Percentiles rank a stretch among this genome's conserved stretches.
phyloP scores from a whole-genome alignment of 2,797 vertebrate genomes.

The Kryptolebias ocellatus region DNA sequence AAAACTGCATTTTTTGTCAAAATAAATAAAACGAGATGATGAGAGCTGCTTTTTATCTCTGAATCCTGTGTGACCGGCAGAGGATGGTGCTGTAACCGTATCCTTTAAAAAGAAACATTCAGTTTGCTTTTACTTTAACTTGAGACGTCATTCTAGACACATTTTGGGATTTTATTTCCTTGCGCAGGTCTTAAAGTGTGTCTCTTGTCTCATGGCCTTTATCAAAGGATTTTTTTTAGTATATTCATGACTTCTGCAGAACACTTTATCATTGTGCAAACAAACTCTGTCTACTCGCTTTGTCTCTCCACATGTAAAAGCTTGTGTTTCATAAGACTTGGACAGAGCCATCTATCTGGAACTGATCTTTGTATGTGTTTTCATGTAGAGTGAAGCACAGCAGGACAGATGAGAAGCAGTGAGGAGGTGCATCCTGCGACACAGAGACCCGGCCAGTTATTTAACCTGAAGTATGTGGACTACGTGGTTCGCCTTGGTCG shows the following conservation, averaged over 20 bases:
- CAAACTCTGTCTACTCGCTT: slow-evolving; percentile 40
- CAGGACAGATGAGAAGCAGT: slow-evolving; percentile 27
- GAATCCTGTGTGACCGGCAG: slow-evolving; percentile 14
- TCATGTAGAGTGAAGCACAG: slow-evolving; percentile 28
- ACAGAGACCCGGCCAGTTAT: neutral
- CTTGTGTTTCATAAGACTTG: slow-evolving; percentile 54
- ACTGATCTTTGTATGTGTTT: slow-evolving; percentile 59
- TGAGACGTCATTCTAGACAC: neutral
- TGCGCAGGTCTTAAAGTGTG: slow-evolving; percentile 9
- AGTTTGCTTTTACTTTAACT: neutral
- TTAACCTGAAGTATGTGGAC: neutral
- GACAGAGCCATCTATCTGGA: slow-evolving; percentile 53
- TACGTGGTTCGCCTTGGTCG: neutral
- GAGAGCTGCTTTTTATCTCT: slow-evolving; percentile 28
- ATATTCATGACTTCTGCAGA: slow-evolving; percentile 36
- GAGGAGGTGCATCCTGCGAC: slow-evolving; percentile 24
- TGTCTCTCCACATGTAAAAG: slow-evolving; percentile 27
- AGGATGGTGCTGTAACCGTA: slow-evolving; percentile 6
- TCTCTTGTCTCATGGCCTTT: slow-evolving; percentile 3
- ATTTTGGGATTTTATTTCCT: neutral
- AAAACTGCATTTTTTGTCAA: slow-evolving; percentile 31
- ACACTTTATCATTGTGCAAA: slow-evolving; percentile 52
- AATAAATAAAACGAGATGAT: slow-evolving; percentile 30
- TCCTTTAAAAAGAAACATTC: slow-evolving; percentile 6
- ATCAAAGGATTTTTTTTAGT: slow-evolving; percentile 27